Evolutionary conservation across 2,888 invertebrate species (phyloP), one percentile per base, ranked within the genome.

Genomic region (Trissolcus brochymenae): DNA sequence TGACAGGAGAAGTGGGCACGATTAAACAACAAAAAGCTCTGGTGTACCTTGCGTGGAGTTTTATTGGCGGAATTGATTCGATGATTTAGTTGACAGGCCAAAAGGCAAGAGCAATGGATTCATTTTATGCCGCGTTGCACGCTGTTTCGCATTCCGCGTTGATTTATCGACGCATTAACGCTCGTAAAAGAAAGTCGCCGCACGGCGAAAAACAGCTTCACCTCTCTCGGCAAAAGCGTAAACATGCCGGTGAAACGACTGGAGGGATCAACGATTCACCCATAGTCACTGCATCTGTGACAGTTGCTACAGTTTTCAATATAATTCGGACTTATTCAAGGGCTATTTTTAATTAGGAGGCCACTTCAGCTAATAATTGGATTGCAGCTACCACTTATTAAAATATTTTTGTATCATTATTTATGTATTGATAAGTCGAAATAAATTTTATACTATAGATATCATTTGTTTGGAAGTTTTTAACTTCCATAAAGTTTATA

Each of bases 111-210:
- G 73, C 81, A 80, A 82, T 83, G 82, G 81, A 79, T 82, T 85
- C 81, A 83, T 84, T 86, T 86, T 83, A 84, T 79, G 83, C 79
- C 74, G 55, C 79, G 80, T 85, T 84, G 82, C 82, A 75, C 79
- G 62, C 70, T 75, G 81, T 80, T 82, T 81, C 71, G 67, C 80
- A 80, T 81, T 83, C 81, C 80, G 68, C 68, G 62, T 77, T 82
- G 83, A 86, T 85, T 85, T 84, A 85, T 85, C 65, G 82, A 67
- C 60, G 74, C 66, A 72, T 82, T 80, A 82, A 80, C 66, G 73
- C 56, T 56, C 56, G 64, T 53, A 59, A 66, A 71, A 59, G 66
- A 71, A 71, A 62, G 62, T 49, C 46, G 29, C 21, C 46, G 41
- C 17, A 35, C 51, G 65, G 55, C 16, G 74, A 74, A 49, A 76